Percentiles rank a stretch among this genome's conserved stretches.
phyloP scores from a whole-genome alignment of 2,113 vertebrate genomes.

The Mastomys natalensis region DNA sequence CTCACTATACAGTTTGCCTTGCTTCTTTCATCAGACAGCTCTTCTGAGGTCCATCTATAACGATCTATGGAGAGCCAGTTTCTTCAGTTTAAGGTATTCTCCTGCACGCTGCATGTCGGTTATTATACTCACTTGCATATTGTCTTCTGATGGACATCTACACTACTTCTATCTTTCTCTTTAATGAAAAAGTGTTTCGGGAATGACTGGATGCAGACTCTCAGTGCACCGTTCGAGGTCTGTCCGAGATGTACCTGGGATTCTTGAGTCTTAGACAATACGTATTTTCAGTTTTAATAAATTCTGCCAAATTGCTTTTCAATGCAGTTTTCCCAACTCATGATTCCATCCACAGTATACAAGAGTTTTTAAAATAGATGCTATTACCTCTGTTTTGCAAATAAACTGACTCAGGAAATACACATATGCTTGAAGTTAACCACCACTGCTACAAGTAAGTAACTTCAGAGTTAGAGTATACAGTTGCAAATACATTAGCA shows the following conservation, averaged over 20 bases:
- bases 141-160: constrained; percentile 40
- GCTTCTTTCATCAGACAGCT: not conserved
- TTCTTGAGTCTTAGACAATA: constrained; percentile 25
- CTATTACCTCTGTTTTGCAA: constrained; percentile 53
- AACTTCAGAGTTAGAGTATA: not conserved
- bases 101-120: constrained; percentile 23
- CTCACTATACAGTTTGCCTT: constrained; percentile 72
- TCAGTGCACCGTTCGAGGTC: not conserved
- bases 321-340: constrained; percentile 62
- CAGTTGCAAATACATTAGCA: not conserved
- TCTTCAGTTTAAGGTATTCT: constrained; percentile 56
- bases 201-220: not conserved
- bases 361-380: constrained; percentile 22
- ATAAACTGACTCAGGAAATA: constrained; percentile 45
- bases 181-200: not conserved
- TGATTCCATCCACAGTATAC: constrained; percentile 18
- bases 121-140: constrained; percentile 5
- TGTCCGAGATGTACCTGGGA: constrained; percentile 64
- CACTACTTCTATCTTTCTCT: constrained; percentile 51
- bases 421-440: constrained; percentile 9
- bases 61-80: constrained; percentile 39
- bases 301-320: constrained; percentile 64
- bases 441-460: not conserved
- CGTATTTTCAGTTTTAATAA: constrained; percentile 59
- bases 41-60: constrained; percentile 66